phyloP scores from a whole-genome alignment of 1,140 invertebrate genomes.

The Drosophila ogumai region DNA sequence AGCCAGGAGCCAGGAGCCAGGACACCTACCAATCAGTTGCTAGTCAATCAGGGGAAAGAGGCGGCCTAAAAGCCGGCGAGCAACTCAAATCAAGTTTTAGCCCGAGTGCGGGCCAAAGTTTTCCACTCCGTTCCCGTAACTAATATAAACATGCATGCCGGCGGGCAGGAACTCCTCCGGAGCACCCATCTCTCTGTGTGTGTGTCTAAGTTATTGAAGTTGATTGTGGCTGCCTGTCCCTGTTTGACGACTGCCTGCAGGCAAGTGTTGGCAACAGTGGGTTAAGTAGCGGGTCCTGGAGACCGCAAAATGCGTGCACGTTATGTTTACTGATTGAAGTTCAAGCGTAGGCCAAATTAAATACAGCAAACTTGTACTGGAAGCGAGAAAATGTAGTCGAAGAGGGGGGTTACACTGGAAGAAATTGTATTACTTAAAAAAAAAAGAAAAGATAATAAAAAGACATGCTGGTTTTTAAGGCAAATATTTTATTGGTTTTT shows the following conservation, averaged over 20 bases:
- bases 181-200: neutral
- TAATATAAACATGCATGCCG: slow-evolving; percentile 67
- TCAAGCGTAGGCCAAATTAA: slow-evolving; percentile 67
- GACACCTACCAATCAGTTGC: slow-evolving; percentile 27
- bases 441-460: too few relatives aligned
- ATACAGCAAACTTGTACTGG: slow-evolving; percentile 47
- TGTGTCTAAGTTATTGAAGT: slow-evolving; percentile 68
- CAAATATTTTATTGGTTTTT: too few relatives aligned
- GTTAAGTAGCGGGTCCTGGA: neutral
- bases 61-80: slow-evolving; percentile 3
- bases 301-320: slow-evolving; percentile 63
- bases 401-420: neutral
- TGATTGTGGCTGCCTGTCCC: slow-evolving; percentile 57
- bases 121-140: slow-evolving; percentile 43
- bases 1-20: neutral
- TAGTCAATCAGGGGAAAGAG: slow-evolving; percentile 13
- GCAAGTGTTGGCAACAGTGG: slow-evolving; percentile 3
- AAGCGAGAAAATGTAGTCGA: neutral
- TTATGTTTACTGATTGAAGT: slow-evolving; percentile 71
- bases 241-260: slow-evolving; percentile 52
- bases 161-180: slow-evolving; percentile 27
- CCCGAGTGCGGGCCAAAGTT: slow-evolving; percentile 38
- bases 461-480: too few relatives aligned
- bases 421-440: too few relatives aligned
- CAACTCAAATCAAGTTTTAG: slow-evolving; percentile 46